Conservation (phyloP, 2,797 vertebrate species). For the Myotis findleyi region DNA sequence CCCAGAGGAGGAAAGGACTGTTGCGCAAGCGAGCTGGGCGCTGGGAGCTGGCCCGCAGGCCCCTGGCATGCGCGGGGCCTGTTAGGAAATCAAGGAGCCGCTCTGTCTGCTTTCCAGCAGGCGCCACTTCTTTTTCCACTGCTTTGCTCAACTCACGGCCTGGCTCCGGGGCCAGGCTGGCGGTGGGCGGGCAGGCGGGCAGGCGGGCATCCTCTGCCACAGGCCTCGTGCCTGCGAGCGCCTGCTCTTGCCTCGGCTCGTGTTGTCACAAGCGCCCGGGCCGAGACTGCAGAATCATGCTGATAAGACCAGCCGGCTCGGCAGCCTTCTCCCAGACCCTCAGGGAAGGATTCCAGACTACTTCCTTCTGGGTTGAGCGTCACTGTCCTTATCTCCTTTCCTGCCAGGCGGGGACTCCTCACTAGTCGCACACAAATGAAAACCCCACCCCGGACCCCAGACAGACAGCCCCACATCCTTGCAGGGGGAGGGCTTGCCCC, state of each 20-base stretch:
- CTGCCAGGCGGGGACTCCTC: slow-evolving; percentile 71
- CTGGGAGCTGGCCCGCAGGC: slow-evolving; percentile 73
- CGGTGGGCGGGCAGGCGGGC: slow-evolving; percentile 64
- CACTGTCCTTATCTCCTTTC: slow-evolving; percentile 73
- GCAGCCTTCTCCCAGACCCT: not conserved
- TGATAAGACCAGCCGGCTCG: not conserved
- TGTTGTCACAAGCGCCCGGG: not conserved
- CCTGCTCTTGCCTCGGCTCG: not conserved
- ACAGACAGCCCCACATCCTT: not conserved
- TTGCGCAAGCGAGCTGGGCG: slow-evolving; percentile 80
- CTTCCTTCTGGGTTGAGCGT: slow-evolving; percentile 62
- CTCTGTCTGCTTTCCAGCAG: slow-evolving; percentile 87
- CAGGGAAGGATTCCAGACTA: slow-evolving; percentile 58
- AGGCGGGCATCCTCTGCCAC: slow-evolving; percentile 59
- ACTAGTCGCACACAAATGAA: slow-evolving; percentile 63
- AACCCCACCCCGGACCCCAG: slow-evolving; percentile 60
- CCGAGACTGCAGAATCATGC: not conserved
- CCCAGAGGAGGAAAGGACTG: slow-evolving; percentile 76
- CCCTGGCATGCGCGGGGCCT: slow-evolving; percentile 84
- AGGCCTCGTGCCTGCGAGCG: slow-evolving; percentile 26
- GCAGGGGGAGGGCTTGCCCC: not conserved
- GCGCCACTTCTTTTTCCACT: slow-evolving; percentile 80
- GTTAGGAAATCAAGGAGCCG: slow-evolving; percentile 87
- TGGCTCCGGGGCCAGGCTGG: slow-evolving; percentile 62
- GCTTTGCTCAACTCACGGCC: slow-evolving; percentile 73